Conservation (phyloP, 2,888 invertebrate genomes). For the Cataglyphis altisquamis region DNA sequence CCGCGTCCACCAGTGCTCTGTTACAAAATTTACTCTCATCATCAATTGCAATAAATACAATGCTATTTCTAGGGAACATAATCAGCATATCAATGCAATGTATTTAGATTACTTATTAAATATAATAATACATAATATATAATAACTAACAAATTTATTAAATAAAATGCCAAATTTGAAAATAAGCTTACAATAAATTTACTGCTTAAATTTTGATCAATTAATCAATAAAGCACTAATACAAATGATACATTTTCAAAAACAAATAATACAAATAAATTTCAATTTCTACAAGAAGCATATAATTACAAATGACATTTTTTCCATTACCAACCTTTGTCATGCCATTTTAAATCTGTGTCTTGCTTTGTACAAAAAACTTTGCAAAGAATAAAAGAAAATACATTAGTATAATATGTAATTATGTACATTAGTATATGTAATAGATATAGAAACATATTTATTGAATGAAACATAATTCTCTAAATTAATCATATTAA, state of each 20-base stretch:
- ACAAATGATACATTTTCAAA: not conserved
- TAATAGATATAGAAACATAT: no score
- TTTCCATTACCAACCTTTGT: not conserved
- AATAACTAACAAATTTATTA: no score
- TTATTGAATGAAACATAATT: not conserved
- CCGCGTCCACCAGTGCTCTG: constrained; percentile 41
- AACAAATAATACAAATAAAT: not conserved
- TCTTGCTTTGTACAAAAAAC: not conserved
- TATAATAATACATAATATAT: not conserved
- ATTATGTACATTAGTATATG: no score
- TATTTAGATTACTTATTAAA: no score
- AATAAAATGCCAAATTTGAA: not conserved
- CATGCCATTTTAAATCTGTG: not conserved
- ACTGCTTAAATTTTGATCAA: not conserved
- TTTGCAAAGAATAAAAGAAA: not conserved
- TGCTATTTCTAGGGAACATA: not conserved
- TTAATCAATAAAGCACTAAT: not conserved
- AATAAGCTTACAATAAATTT: not conserved
- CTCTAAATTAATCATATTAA: not conserved
- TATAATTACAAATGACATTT: not conserved
- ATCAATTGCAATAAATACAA: not conserved
- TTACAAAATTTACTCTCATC: not conserved
- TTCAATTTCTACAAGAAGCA: not conserved
- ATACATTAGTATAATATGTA: not conserved
- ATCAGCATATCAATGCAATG: no score